Conservation (phyloP, 2,797 vertebrate genomes). For the Bradypodion pumilum region DNA sequence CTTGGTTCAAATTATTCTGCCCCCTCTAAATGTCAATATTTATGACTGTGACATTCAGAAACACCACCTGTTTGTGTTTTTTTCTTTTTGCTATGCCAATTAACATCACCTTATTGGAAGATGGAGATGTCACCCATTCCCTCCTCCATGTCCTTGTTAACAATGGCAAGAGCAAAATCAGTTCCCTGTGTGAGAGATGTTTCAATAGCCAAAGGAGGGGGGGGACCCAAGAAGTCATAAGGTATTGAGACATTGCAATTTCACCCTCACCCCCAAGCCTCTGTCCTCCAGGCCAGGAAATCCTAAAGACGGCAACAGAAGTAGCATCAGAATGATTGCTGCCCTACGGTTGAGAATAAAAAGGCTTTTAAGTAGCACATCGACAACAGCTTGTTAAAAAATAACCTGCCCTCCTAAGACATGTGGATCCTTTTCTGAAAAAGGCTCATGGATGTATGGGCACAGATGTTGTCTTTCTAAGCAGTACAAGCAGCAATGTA, state of each 20-base stretch:
- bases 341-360: conserved; percentile 8
- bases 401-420: conserved; percentile 15
- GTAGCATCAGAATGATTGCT: conserved; percentile 5
- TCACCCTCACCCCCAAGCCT: too few species aligned
- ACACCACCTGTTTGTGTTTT: too few species aligned
- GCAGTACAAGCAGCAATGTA: neutral
- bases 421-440: neutral
- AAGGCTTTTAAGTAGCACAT: conserved; percentile 23
- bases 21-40: neutral
- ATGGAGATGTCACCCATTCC: neutral
- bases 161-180: neutral
- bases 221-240: neutral
- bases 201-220: neutral
- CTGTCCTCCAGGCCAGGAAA: conserved; percentile 25
- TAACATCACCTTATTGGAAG: neutral
- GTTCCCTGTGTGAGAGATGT: neutral
- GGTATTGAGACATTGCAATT: conserved; percentile 14
- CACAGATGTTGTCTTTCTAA: neutral
- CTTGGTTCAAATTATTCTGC: neutral
- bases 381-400: conserved; percentile 30
- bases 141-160: neutral
- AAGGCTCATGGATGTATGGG: neutral
- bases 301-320: conserved; percentile 19
- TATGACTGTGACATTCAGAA: neutral
- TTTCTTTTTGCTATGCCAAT: neutral